Conservation (phyloP, 2,113 vertebrate genomes). For the Halcyon senegalensis region DNA sequence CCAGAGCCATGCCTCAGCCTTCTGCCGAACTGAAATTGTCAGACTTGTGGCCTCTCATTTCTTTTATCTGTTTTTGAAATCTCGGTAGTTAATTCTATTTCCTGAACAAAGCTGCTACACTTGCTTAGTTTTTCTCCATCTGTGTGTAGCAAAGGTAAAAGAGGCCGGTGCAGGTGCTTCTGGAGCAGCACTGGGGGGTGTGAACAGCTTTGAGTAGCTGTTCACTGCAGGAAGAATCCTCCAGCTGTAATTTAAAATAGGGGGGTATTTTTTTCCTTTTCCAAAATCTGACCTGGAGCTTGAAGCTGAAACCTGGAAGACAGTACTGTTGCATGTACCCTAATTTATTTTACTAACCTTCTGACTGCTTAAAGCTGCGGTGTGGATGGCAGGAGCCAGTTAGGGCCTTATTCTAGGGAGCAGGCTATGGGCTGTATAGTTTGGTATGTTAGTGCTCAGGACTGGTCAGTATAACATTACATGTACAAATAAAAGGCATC, state of each 20-base stretch:
- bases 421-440: not conserved
- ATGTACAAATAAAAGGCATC: not conserved
- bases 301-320: not conserved
- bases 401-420: not conserved
- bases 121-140: not conserved
- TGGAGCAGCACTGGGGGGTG: not conserved
- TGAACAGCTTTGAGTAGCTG: not conserved
- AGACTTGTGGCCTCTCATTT: fast-evolving
- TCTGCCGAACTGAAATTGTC: not conserved
- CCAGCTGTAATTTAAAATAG: not conserved
- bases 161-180: not conserved
- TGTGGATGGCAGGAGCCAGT: not conserved
- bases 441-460: not conserved
- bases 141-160: not conserved
- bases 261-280: not conserved
- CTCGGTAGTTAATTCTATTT: fast-evolving
- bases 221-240: not conserved
- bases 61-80: not conserved
- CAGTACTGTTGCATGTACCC: not conserved
- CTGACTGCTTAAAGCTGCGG: not conserved
- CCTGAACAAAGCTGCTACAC: fast-evolving
- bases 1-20: fast-evolving
- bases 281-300: not conserved
- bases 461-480: not conserved
- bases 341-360: not conserved